These are phyloP conservation scores for Mohoua ochrocephala DNA, from an alignment of 2,113 vertebrate species.

Conservation along the genomic window DNA sequence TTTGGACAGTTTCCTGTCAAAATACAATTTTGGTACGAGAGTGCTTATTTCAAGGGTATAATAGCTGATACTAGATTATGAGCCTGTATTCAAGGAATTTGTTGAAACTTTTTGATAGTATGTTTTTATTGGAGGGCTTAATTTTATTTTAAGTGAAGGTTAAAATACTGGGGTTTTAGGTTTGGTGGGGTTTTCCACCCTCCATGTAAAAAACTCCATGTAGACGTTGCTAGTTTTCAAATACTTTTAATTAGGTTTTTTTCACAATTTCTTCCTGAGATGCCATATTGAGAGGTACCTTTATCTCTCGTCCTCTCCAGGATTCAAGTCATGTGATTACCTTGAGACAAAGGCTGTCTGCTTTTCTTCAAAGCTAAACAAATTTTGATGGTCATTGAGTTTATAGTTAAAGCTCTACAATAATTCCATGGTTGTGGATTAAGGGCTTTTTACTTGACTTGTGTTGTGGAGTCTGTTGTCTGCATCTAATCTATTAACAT, in stretches of 20 bases:
- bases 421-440: background rate
- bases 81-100: background rate
- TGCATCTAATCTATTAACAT: background rate
- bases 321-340: background rate
- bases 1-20: background rate
- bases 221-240: background rate
- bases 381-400: background rate
- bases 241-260: background rate
- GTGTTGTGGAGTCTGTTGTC: background rate
- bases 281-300: rapidly evolving
- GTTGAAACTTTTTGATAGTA: background rate
- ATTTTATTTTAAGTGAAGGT: background rate
- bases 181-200: background rate
- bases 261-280: background rate
- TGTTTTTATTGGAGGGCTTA: background rate
- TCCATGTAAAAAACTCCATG: background rate
- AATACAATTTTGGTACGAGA: background rate
- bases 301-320: background rate
- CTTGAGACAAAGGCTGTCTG: background rate
- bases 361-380: background rate
- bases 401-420: background rate
- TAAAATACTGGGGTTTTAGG: background rate
- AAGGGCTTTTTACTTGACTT: background rate
- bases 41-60: background rate
- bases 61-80: background rate